A percentile compares a stretch with the other conserved stretches of the same genome.
phyloP scores from a whole-genome alignment of 2,888 invertebrate species.

The Sarcophaga subvicina region DNA sequence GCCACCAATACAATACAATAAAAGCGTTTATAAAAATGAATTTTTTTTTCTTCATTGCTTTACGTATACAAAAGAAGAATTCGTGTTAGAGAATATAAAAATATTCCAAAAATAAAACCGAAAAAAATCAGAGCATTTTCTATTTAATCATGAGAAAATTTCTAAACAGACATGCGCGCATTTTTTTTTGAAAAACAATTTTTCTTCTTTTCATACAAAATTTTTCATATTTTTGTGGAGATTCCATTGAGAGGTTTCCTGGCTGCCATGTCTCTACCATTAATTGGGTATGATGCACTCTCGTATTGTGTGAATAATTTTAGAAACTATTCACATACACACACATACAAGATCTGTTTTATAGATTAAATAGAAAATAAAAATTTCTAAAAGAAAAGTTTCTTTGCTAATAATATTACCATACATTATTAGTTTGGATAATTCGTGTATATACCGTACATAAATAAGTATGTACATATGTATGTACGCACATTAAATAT shows the following conservation, averaged over 20 bases:
- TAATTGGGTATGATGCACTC: slow-evolving; percentile 32
- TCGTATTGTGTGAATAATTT: not conserved
- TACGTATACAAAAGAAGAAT: not conserved
- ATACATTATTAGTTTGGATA: slow-evolving; percentile 39
- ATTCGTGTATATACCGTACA: slow-evolving; percentile 3
- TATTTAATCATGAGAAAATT: slow-evolving; percentile 21
- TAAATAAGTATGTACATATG: not conserved
- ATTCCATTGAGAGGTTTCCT: slow-evolving; percentile 36
- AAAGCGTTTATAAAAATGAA: not conserved
- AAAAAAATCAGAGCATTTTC: slow-evolving; percentile 16
- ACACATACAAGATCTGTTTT: not conserved
- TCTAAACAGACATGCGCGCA: slow-evolving; percentile 23
- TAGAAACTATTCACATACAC: not conserved
- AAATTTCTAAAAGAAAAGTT: slow-evolving; percentile 26
- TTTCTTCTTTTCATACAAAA: not conserved
- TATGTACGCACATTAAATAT: too few species aligned
- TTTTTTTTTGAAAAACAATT: not conserved
- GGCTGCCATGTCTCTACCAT: not conserved
- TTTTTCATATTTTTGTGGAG: slow-evolving; percentile 39
- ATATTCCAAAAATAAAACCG: slow-evolving; percentile 64
- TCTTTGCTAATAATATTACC: not conserved
- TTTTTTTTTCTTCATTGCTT: not conserved
- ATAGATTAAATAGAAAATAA: not conserved
- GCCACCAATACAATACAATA: slow-evolving; percentile 17
- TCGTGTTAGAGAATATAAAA: slow-evolving; percentile 1